These are phyloP conservation scores for Scaptomyza graminum DNA, from an alignment of 1,140 invertebrate species.

Conservation along the genomic window DNA sequence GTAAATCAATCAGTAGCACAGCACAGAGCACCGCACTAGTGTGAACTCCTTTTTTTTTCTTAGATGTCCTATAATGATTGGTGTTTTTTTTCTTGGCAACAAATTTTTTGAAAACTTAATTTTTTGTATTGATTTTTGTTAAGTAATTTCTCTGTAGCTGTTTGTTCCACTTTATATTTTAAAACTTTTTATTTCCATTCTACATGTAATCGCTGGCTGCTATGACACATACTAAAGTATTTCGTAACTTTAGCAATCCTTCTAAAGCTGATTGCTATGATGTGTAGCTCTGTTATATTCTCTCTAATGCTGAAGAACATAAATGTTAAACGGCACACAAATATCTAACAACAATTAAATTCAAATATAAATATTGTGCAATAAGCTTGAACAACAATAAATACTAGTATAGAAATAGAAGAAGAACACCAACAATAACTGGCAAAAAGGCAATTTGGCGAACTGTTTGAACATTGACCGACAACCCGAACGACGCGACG, in stretches of 20 bases:
- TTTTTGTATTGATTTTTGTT: no score
- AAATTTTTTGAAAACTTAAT: constrained; percentile 4
- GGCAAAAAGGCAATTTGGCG: constrained; percentile 38
- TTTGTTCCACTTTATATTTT: no score
- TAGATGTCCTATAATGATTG: neutral
- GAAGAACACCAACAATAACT: constrained; percentile 4
- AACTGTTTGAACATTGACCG: constrained; percentile 59
- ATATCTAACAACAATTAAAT: constrained; percentile 64
- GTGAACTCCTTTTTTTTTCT: neutral
- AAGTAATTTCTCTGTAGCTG: no score
- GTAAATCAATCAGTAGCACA: constrained; percentile 6
- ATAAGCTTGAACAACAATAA: constrained; percentile 55
- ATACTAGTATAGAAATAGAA: constrained; percentile 22
- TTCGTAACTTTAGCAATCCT: neutral
- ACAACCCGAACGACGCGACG: constrained; percentile 22
- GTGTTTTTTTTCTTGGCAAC: neutral
- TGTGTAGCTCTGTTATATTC: no score
- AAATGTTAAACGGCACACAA: constrained; percentile 18
- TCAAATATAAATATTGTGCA: constrained; percentile 76
- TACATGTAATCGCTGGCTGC: neutral
- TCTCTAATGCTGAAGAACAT: constrained; percentile 11
- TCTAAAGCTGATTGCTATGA: neutral
- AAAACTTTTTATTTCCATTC: no score
- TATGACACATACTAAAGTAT: neutral
- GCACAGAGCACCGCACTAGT: neutral